These are phyloP conservation scores for Caenorhabditis auriculariae DNA, from an alignment of 2,888 invertebrate genomes.

Conservation along the genomic window DNA sequence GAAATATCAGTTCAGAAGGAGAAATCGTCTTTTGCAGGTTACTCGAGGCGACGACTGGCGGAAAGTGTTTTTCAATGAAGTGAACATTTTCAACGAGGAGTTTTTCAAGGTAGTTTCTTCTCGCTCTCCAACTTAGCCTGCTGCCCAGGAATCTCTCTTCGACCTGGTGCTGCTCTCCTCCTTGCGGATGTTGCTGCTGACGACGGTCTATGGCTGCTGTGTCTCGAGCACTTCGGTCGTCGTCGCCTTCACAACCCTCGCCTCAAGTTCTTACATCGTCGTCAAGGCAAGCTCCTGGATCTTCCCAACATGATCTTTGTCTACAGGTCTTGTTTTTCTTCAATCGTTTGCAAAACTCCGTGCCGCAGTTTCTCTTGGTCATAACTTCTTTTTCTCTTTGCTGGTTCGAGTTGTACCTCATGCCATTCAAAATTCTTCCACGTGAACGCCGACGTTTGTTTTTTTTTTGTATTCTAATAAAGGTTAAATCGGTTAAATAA, in stretches of 20 bases:
- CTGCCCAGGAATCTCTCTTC: not conserved
- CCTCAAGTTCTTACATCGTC: slow-evolving; percentile 35
- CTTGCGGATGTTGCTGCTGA: not conserved
- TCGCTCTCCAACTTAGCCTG: not conserved
- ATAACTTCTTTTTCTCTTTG: slow-evolving; percentile 49
- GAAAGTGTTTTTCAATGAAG: slow-evolving; percentile 31
- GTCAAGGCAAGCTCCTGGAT: slow-evolving; percentile 40
- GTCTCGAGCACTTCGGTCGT: not conserved
- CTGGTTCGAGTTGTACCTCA: slow-evolving; percentile 57
- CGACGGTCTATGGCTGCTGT: not conserved
- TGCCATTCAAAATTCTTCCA: slow-evolving; percentile 56
- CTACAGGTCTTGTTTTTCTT: slow-evolving; percentile 34
- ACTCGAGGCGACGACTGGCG: slow-evolving; percentile 22
- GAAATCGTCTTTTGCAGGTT: too few species aligned
- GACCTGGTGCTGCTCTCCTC: not conserved
- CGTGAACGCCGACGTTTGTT: slow-evolving; percentile 39
- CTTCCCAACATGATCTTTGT: too few species aligned
- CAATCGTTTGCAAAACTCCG: slow-evolving; percentile 22
- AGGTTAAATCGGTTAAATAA: not conserved
- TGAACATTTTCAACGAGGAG: slow-evolving; percentile 38
- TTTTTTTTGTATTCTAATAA: not conserved
- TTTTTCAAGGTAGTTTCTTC: slow-evolving; percentile 23
- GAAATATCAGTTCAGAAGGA: too few species aligned
- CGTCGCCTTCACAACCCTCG: slow-evolving; percentile 45
- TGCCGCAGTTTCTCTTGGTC: slow-evolving; percentile 49